A percentile compares a stretch with the other conserved stretches of the same genome.
Evolutionary conservation across 2,113 vertebrate genomes (phyloP).

Genomic region (Corythornis vintsioides): DNA sequence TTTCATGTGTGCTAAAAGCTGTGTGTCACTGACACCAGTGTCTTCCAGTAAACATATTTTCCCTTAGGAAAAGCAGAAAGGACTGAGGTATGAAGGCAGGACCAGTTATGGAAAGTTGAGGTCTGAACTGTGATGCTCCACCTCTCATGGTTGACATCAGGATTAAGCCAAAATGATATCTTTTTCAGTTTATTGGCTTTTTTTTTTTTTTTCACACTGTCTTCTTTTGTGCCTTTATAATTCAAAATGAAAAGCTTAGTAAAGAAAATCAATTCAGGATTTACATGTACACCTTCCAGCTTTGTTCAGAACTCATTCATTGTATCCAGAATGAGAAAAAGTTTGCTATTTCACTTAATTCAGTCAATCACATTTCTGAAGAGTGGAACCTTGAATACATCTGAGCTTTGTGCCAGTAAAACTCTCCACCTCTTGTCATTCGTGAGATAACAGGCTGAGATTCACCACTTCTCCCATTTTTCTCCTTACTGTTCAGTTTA

Average conservation of each 20-base stretch:
- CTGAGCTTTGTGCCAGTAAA: not conserved
- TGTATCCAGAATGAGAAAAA: not conserved
- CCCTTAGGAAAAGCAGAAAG: not conserved
- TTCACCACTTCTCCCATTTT: constrained; percentile 12
- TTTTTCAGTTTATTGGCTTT: not conserved
- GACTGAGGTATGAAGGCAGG: not conserved
- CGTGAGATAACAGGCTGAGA: not conserved
- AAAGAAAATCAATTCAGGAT: not conserved
- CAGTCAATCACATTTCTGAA: not conserved
- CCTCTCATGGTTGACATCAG: not conserved
- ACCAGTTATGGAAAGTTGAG: not conserved
- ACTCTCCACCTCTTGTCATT: not conserved
- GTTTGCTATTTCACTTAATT: not conserved
- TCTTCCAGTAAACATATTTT: not conserved
- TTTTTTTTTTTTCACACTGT: not conserved
- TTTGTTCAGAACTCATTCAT: constrained; percentile 16
- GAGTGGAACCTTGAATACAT: not conserved
- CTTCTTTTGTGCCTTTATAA: constrained; percentile 11
- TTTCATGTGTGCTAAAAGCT: not conserved
- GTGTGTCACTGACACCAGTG: not conserved
- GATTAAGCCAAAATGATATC: constrained; percentile 3
- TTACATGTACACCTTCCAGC: not conserved
- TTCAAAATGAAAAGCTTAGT: constrained; percentile 13
- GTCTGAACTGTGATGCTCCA: not conserved
- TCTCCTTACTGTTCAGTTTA: constrained; percentile 13